A percentile compares a stretch with the other conserved stretches of the same genome.
Conservation (phyloP, 1,140 invertebrate genomes). For the Glomeris maerens region DNA sequence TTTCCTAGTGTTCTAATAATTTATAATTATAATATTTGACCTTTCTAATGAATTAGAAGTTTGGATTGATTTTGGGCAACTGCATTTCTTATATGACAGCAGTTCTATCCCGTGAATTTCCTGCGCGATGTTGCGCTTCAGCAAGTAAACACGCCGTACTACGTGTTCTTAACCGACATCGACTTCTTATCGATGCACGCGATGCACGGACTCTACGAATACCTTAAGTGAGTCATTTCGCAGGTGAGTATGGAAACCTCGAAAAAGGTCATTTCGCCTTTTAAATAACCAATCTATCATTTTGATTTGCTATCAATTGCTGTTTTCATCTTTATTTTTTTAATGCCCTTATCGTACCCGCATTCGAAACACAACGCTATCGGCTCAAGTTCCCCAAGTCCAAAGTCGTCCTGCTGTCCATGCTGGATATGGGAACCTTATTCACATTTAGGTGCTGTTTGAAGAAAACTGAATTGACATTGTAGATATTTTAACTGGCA, state of each 20-base stretch:
- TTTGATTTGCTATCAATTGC: too few species aligned
- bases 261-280: slow-evolving; percentile 40
- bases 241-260: slow-evolving; percentile 41
- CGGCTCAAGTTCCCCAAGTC: slow-evolving; percentile 59
- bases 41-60: too few species aligned
- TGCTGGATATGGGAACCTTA: slow-evolving; percentile 55
- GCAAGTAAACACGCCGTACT: slow-evolving; percentile 64
- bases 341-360: slow-evolving; percentile 70
- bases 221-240: slow-evolving; percentile 46
- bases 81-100: slow-evolving; percentile 46
- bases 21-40: too few species aligned
- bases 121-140: slow-evolving; percentile 72
- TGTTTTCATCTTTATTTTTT: slow-evolving; percentile 3
- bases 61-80: too few species aligned
- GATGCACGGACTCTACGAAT: slow-evolving; percentile 63
- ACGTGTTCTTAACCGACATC: slow-evolving; percentile 77
- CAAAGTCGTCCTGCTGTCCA: slow-evolving; percentile 61
- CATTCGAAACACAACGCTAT: slow-evolving; percentile 83
- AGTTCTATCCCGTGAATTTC: slow-evolving; percentile 85
- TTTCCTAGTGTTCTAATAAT: too few species aligned
- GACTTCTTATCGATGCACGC: slow-evolving; percentile 90
- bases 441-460: slow-evolving; percentile 64
- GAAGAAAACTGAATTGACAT: too few species aligned
- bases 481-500: too few species aligned
- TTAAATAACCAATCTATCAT: too few species aligned